Evolutionary conservation across 1,140 invertebrate species (phyloP), one percentile per base, ranked within the genome.

Genomic region (Sitophilus oryzae): DNA sequence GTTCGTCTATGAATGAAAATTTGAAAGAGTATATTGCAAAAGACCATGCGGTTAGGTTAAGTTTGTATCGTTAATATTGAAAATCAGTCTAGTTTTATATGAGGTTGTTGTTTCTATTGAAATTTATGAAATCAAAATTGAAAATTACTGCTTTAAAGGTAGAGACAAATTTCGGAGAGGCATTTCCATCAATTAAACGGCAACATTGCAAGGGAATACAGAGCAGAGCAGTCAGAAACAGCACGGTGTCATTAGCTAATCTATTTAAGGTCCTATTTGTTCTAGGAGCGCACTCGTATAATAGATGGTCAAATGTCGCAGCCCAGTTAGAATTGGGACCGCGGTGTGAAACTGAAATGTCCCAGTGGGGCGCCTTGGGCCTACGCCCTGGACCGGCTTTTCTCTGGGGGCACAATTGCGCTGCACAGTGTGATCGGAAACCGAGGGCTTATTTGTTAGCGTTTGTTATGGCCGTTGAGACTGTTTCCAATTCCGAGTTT

Each of bases 271-370:
- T 53, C 58, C 61, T 64, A 63, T 64, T 62, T 62, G 62, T 64
- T 66, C 59, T 47, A 45, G 56, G 44, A 58, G 56, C 56, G 51
- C 46, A 50, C 57, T 63, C 49, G 56, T 62, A 66, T 62, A 66
- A 66, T 66, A 62, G 62, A 66, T 66, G 64, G 64, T 66, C 64
- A 66, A 64, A 66, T 64, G 64, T 66, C 64, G 58, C 58, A 60
- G 48, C 55, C 60, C 50, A 58, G 58, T 60, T 64, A 60, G 64
- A 62, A 64, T 64, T 62, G 62, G 60, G 64, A 64, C 64, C 62
- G 62, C 60, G 60, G 56, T 60, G 60, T 61, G 64, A 66, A 59
- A 66, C 64, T 63, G 62, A 66, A 64, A 66, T 61, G 61, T 65
- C 64, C 64, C 64, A 44, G 52, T 63, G 64, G 64, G 60, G 56